Percentiles rank a stretch among this genome's conserved stretches.
Conservation (phyloP, 1,140 invertebrate genomes). For the Pristionchus pacificus region DNA sequence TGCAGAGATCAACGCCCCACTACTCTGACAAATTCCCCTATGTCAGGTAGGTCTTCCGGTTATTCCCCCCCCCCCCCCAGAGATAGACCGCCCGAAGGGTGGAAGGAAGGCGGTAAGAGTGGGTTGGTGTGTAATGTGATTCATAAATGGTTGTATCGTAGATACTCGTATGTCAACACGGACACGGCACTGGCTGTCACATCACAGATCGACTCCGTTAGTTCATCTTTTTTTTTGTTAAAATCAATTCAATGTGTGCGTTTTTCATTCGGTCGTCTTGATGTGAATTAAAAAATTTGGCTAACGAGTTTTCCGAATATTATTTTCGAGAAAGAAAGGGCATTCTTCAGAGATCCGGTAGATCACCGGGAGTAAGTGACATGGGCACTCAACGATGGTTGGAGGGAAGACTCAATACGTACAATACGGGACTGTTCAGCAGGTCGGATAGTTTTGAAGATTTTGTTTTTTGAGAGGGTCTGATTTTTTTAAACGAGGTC, state of each 20-base stretch:
- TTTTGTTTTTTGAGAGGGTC: too few species aligned
- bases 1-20: conserved; percentile 39
- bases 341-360: conserved; percentile 23
- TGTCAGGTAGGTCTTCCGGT: too few species aligned
- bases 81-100: too few species aligned
- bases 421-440: conserved; percentile 36
- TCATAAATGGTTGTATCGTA: not conserved
- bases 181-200: conserved; percentile 35
- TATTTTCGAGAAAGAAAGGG: too few species aligned
- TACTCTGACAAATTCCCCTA: conserved; percentile 30
- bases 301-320: too few species aligned
- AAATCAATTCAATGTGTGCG: too few species aligned
- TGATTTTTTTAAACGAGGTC: too few species aligned
- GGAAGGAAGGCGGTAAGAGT: not conserved
- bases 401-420: conserved; percentile 37
- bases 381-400: conserved; percentile 39
- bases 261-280: not conserved
- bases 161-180: conserved; percentile 39
- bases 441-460: too few species aligned
- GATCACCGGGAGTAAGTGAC: conserved; percentile 30
- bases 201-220: conserved; percentile 33
- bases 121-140: too few species aligned
- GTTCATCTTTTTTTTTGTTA: not conserved
- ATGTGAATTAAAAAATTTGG: too few species aligned
- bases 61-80: too few species aligned